Base-by-base conservation (phyloP, 2,113 vertebrate species). In the Archilochus colubris region DNA sequence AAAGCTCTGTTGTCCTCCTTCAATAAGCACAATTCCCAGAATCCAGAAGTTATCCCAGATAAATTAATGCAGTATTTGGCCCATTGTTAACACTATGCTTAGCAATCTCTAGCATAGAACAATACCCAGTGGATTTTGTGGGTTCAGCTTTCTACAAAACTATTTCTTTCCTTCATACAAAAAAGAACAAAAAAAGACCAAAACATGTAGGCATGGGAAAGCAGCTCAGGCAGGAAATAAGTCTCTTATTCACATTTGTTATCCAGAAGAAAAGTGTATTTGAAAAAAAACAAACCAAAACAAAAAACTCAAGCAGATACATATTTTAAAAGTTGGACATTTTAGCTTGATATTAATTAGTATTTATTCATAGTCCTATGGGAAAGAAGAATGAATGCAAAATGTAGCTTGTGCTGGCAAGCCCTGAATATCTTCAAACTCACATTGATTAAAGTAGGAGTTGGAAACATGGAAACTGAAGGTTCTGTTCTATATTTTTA, bases 91-190 rank as follows among this genome's bases (percentile, higher is more conserved):
- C 24, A 69, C 62, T 79, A 7, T 46, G 30, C 92, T 93, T 79
- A 87, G 67, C 80, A 86, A 88, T 92, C 81, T 86, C 66, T 69
- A 94, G 69, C 77, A 86, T 12, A 91, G 69, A 88, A 81, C 80
- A 95, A 97, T 95, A 89, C 92, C 74, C 96, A 94, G 70, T 91
- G 83, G 92, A 87, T 82, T 97, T 89, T 87, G 89, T 84, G 86
- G 89, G 77, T 92, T 92, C 86, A 93, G 44, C 40, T 93, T 92
- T 96, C 95, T 94, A 84, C 86, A 91, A 89, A 95, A 94, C 69
- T 91, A 94, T 95, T 94, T 84, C 66, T 96, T 95, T 89, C 62
- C 77, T 87, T 92, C 84, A 1, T 73, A 92, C 33, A 80, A 91
- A 96, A 89, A 93, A 62, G 70, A 62, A 63, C 40, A 93, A 92